phyloP scores from a whole-genome alignment of 2,888 invertebrate genomes.

The Ptychoptera contaminata region DNA sequence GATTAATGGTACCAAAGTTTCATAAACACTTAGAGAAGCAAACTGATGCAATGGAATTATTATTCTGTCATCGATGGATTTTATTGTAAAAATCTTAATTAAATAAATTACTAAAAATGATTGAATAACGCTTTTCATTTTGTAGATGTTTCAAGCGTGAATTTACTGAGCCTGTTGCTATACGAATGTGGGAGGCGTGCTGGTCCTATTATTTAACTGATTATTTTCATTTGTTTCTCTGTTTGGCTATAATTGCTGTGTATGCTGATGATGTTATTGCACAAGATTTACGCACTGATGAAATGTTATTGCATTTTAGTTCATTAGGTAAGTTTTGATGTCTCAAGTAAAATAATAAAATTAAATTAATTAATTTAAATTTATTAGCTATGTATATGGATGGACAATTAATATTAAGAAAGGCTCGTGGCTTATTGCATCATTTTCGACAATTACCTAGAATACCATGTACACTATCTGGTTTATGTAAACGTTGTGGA shows the following conservation, averaged over 20 bases:
- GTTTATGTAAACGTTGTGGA: constrained; percentile 75
- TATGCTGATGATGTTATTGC: constrained; percentile 88
- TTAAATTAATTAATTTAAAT: constrained; percentile 4
- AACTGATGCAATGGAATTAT: constrained; percentile 72
- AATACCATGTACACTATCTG: constrained; percentile 79
- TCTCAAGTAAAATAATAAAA: background rate
- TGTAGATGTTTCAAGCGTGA: constrained; percentile 82
- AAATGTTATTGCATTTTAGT: constrained; percentile 89
- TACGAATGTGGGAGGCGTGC: constrained; percentile 92
- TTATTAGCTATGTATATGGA: constrained; percentile 88
- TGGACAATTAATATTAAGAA: constrained; percentile 73
- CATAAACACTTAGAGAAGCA: constrained; percentile 70
- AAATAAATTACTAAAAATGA: background rate
- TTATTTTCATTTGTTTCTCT: constrained; percentile 90
- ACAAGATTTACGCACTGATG: constrained; percentile 82
- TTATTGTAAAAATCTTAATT: constrained; percentile 42
- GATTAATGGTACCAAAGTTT: constrained; percentile 82
- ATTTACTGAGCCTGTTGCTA: constrained; percentile 74
- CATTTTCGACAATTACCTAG: constrained; percentile 76
- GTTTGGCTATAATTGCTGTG: constrained; percentile 81
- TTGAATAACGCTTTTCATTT: constrained; percentile 11
- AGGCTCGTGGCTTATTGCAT: constrained; percentile 80
- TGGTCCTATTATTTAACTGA: constrained; percentile 95
- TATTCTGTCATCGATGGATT: constrained; percentile 94
- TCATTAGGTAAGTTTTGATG: constrained; percentile 45